Evolutionary conservation across 2,113 vertebrate genomes (phyloP), one percentile per base, ranked within the genome.

Genomic region (Neomonachus schauinslandi): DNA sequence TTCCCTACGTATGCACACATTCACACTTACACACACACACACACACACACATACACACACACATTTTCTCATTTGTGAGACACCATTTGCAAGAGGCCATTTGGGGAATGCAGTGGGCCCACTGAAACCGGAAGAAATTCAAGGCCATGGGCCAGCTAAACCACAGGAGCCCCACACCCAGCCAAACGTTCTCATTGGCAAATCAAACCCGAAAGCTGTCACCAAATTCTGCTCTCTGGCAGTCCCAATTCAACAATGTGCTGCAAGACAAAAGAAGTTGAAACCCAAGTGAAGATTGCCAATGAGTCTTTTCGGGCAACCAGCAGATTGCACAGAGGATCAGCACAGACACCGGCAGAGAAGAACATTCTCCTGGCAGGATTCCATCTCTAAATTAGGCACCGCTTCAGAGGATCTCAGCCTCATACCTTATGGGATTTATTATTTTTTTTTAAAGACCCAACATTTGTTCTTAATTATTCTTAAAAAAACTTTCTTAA

Each of bases 161-260:
- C 83, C 49, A 63, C 2, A 5, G 92, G 96, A 96, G 82, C 79
- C 86, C 79, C 76, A 46, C 26, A 31, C 12, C 26, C 91, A 87
- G 96, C 91, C 97, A 91, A 69, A 82, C 26, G 0, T 31, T 46
- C 51, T 89, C 94, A 22, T 16, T 97, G 98, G 96, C 94, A 95
- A 89, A 80, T 42, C 39, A 77, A 42, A 96, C 65, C 67, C 4
- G 0, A 96, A 96, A 98, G 94, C 97, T 97, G 96, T 95, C 90
- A 95, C 61, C 86, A 65, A 94, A 86, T 96, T 95, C 96, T 97
- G 96, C 89, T 95, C 74, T 69, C 89, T 90, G 92, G 89, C 94
- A 59, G 83, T 26, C 26, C 46, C 57, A 55, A 80, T 26, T 69
- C 95, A 92, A 71, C 86, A 89, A 42, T 49, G 61, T 12, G 1